Conservation (phyloP, 2,888 invertebrate species). For the Scelioninae gen. 2 region DNA sequence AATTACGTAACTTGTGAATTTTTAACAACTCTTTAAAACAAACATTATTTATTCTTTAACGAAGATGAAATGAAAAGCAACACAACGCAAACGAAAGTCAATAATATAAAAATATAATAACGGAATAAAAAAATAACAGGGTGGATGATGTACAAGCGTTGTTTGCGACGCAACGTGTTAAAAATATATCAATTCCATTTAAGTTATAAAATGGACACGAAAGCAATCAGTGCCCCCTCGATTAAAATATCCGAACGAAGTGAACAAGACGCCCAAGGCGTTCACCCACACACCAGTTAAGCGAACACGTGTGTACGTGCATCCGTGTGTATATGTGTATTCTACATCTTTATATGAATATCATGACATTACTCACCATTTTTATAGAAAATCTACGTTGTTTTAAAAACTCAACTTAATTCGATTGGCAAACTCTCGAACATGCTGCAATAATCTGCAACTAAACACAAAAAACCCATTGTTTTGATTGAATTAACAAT, state of each 20-base stretch:
- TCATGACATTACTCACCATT: slow-evolving; percentile 49
- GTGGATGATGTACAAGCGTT: not conserved
- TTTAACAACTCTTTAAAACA: too few species aligned
- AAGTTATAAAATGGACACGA: slow-evolving; percentile 1
- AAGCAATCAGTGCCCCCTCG: slow-evolving; percentile 37
- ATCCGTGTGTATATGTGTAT: not conserved
- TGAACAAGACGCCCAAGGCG: slow-evolving; percentile 49
- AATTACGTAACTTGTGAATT: slow-evolving; percentile 2
- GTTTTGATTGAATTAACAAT: slow-evolving; percentile 18
- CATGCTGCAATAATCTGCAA: slow-evolving; percentile 49
- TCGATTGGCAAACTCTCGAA: slow-evolving; percentile 9
- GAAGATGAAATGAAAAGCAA: too few species aligned
- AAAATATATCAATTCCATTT: not conserved
- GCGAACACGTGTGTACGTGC: not conserved
- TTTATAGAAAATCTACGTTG: slow-evolving; percentile 26
- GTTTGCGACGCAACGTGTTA: too few species aligned
- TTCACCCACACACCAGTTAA: slow-evolving; percentile 3
- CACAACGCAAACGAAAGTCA: not conserved
- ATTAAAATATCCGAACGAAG: slow-evolving; percentile 34
- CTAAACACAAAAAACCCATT: slow-evolving; percentile 49
- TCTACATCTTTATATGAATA: not conserved
- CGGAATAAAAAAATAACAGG: not conserved
- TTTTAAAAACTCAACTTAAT: slow-evolving; percentile 10
- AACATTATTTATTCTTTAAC: not conserved
- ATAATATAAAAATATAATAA: not conserved